Evolutionary conservation across 2,113 vertebrate species (phyloP).

Genomic region (Psammodynastes pulverulentus): DNA sequence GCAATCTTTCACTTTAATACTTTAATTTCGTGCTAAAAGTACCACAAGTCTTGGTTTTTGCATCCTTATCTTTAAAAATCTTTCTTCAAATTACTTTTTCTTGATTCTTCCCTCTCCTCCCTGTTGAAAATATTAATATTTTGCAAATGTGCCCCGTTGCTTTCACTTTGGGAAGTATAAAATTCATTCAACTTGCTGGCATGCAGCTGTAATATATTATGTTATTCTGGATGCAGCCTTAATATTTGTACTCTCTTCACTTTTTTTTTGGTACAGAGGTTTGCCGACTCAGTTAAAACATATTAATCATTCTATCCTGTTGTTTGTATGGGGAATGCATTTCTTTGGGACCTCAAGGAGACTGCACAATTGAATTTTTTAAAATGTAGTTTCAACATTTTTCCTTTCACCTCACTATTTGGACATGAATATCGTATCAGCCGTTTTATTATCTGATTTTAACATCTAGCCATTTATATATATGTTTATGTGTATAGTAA

Average conservation of each 20-base stretch:
- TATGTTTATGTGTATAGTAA: too few relatives aligned
- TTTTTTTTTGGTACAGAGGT: neutral
- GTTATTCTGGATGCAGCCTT: neutral
- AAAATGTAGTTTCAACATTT: neutral
- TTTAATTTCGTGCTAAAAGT: neutral
- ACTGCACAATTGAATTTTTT: neutral
- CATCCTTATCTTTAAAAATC: neutral
- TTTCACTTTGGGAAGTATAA: neutral
- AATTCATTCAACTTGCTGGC: neutral
- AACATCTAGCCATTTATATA: too few relatives aligned
- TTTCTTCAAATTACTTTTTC: neutral
- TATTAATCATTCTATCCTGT: neutral
- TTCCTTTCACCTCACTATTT: too few relatives aligned
- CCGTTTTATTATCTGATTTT: too few relatives aligned
- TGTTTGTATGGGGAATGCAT: neutral
- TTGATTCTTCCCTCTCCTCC: neutral
- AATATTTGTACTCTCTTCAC: neutral
- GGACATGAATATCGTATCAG: too few relatives aligned
- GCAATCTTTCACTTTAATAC: neutral
- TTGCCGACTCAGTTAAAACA: neutral
- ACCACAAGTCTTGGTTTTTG: neutral
- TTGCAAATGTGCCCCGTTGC: neutral
- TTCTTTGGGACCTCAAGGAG: neutral
- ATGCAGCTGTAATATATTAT: neutral
- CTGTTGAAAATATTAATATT: neutral